Evolutionary conservation across 1,140 invertebrate species (phyloP).

Genomic region (Goniozus legneri): DNA sequence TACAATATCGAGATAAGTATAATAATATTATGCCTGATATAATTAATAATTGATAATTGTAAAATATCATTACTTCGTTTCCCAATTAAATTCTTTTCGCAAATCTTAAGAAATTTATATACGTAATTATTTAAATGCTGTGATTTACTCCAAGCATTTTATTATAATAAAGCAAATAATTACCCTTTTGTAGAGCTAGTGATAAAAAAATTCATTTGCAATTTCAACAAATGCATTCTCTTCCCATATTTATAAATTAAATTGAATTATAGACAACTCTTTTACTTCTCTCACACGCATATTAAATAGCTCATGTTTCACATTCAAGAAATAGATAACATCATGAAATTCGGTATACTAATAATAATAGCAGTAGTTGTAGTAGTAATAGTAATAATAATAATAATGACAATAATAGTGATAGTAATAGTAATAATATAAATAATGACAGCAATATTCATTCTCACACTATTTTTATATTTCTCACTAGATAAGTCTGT

Average conservation of each 20-base stretch:
- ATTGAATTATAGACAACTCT: conserved; percentile 19
- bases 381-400: conserved; percentile 31
- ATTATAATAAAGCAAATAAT: no score
- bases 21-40: conserved; percentile 45
- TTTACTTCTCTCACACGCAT: no score
- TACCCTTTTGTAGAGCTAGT: no score
- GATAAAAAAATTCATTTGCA: no score
- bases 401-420: conserved; percentile 28
- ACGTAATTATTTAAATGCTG: no score
- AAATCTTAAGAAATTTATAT: no score
- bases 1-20: conserved; percentile 45
- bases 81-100: no score
- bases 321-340: conserved; percentile 29
- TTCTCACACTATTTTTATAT: conserved; percentile 17
- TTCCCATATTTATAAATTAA: conserved; percentile 24
- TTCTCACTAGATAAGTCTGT: neutral
- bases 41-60: conserved; percentile 31
- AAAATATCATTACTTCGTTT: conserved; percentile 14
- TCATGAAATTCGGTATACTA: conserved; percentile 26
- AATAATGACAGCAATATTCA: no score
- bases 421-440: no score
- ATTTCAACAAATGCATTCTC: conserved; percentile 29
- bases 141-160: no score
- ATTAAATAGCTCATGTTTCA: no score
- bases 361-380: no score